A percentile compares a stretch with the other conserved stretches of the same genome.
Conservation (phyloP, 2,797 vertebrate species). For the Ataeniobius toweri region DNA sequence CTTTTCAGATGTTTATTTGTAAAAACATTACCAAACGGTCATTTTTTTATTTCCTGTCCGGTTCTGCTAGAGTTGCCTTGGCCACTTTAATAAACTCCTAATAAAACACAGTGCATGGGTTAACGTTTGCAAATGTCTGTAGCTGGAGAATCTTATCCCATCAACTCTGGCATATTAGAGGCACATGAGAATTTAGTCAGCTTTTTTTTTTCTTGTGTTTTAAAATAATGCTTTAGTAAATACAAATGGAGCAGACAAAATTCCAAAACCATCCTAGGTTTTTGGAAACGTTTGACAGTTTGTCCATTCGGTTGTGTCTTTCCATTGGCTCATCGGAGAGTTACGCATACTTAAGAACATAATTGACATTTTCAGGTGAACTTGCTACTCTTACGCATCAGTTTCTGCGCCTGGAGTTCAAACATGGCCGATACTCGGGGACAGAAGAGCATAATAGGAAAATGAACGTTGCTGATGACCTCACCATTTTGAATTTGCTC, state of each 20-base stretch:
- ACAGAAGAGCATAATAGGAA: background rate
- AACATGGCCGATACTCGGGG: background rate
- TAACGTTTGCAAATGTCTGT: no score
- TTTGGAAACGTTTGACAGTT: no score
- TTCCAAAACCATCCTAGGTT: no score
- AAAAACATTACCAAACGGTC: background rate
- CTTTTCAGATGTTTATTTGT: background rate
- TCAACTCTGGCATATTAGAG: no score
- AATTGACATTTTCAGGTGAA: background rate
- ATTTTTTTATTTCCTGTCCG: background rate
- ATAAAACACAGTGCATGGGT: no score
- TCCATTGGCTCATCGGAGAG: background rate
- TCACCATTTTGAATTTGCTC: background rate
- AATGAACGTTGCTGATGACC: background rate
- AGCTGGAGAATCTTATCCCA: no score
- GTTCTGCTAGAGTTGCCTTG: background rate
- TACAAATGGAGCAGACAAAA: no score
- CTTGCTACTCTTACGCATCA: background rate
- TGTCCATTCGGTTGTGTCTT: no score
- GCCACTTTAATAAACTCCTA: no score
- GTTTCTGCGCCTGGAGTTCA: background rate
- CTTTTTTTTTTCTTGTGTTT: no score
- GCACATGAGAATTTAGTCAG: no score
- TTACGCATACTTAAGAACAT: background rate
- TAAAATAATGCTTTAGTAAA: no score